A percentile compares a stretch with the other conserved stretches of the same genome.
Conservation (phyloP, 2,797 vertebrate genomes). For the Melopsittacus undulatus region DNA sequence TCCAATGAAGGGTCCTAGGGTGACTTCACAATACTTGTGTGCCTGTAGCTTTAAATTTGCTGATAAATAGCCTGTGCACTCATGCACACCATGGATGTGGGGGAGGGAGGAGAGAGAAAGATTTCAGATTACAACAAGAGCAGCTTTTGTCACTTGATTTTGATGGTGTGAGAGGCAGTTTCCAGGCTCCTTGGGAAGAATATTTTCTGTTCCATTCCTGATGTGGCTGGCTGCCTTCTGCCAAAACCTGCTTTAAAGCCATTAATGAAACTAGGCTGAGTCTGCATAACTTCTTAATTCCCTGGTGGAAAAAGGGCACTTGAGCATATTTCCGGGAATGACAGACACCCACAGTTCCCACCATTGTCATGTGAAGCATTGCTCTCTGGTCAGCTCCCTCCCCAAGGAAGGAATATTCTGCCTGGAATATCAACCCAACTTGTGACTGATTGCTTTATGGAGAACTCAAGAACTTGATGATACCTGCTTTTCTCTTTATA, state of each 20-base stretch:
- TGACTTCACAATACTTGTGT: neutral
- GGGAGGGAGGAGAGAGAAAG: neutral
- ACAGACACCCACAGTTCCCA: neutral
- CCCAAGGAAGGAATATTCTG: neutral
- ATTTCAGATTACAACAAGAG: slow-evolving; percentile 21
- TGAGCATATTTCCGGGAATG: neutral
- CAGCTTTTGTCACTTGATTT: slow-evolving; percentile 32
- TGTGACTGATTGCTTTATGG: neutral
- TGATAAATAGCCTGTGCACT: neutral
- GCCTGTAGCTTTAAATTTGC: slow-evolving; percentile 33
- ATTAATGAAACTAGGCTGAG: slow-evolving; percentile 8
- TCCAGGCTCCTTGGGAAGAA: slow-evolving; percentile 4
- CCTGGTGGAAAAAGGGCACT: neutral
- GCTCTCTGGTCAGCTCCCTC: neutral
- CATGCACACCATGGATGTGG: neutral
- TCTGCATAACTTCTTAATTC: neutral
- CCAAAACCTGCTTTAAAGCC: slow-evolving; percentile 44
- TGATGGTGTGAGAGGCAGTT: neutral
- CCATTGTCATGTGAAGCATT: neutral
- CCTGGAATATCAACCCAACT: neutral
- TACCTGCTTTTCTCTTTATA: neutral
- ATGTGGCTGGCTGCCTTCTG: neutral
- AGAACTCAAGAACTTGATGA: neutral
- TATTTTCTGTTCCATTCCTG: slow-evolving; percentile 48
- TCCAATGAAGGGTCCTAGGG: neutral